Evolutionary conservation across 2,888 invertebrate species (phyloP).

Genomic region (Coremacera marginata): DNA sequence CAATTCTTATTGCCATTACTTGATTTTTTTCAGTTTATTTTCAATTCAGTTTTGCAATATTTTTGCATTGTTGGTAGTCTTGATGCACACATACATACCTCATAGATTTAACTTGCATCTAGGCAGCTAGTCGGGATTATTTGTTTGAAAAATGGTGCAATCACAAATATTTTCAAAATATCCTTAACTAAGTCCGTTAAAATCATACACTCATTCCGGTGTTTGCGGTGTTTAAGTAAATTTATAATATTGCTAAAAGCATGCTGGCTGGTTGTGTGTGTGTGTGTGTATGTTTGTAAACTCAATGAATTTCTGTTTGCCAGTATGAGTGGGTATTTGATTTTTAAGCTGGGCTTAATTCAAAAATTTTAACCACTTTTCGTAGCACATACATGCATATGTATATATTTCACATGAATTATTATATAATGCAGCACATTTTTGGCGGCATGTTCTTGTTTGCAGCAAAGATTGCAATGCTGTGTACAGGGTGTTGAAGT

Average conservation of each 20-base stretch:
- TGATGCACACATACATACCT: too few species aligned
- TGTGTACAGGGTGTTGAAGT: conserved; percentile 2
- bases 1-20: too few species aligned
- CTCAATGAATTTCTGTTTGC: background rate
- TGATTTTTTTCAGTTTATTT: too few species aligned
- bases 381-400: background rate
- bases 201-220: conserved; percentile 24
- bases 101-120: too few species aligned
- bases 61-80: too few species aligned
- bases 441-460: conserved; percentile 8
- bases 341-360: conserved; percentile 29
- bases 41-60: too few species aligned
- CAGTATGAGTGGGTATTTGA: conserved; percentile 10
- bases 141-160: background rate
- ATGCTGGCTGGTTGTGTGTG: conserved; percentile 1
- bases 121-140: background rate
- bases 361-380: conserved; percentile 22
- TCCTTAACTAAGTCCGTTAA: conserved; percentile 41
- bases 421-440: conserved; percentile 19
- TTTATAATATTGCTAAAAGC: conserved; percentile 6
- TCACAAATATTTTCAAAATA: conserved; percentile 37
- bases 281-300: background rate
- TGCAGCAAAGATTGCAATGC: conserved; percentile 1
- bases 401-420: background rate
- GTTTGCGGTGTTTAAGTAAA: conserved; percentile 14